phyloP scores from a whole-genome alignment of 2,797 vertebrate species.

The Octomys mimax region DNA sequence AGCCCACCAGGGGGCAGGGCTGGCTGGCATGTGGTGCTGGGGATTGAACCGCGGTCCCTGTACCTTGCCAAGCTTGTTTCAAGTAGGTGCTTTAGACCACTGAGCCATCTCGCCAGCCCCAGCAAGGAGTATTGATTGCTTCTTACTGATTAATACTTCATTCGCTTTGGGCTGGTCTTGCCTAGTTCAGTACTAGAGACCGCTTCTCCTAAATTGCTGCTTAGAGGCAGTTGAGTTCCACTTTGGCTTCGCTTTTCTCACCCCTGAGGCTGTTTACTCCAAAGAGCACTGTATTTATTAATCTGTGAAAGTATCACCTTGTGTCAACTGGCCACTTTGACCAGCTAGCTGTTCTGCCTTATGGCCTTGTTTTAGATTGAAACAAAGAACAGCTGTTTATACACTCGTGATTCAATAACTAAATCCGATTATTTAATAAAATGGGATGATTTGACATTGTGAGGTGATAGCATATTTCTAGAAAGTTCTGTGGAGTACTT shows the following conservation, averaged over 20 bases:
- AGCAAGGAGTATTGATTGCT: neutral
- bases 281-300: neutral
- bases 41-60: too few relatives aligned
- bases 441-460: neutral
- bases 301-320: neutral
- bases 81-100: too few relatives aligned
- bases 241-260: neutral
- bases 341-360: neutral
- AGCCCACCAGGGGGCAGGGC: too few relatives aligned
- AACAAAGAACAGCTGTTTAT: neutral
- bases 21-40: too few relatives aligned
- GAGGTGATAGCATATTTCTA: neutral
- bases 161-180: neutral
- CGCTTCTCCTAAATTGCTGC: neutral
- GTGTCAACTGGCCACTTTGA: neutral
- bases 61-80: too few relatives aligned
- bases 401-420: neutral
- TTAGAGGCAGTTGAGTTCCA: neutral
- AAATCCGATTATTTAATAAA: neutral
- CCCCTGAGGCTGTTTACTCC: neutral
- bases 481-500: neutral
- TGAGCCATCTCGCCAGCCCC: too few relatives aligned
- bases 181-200: fast-evolving
- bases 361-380: neutral
- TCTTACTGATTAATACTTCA: neutral